Evolutionary conservation across 2,113 vertebrate genomes (phyloP).

Genomic region (Carlito syrichta): DNA sequence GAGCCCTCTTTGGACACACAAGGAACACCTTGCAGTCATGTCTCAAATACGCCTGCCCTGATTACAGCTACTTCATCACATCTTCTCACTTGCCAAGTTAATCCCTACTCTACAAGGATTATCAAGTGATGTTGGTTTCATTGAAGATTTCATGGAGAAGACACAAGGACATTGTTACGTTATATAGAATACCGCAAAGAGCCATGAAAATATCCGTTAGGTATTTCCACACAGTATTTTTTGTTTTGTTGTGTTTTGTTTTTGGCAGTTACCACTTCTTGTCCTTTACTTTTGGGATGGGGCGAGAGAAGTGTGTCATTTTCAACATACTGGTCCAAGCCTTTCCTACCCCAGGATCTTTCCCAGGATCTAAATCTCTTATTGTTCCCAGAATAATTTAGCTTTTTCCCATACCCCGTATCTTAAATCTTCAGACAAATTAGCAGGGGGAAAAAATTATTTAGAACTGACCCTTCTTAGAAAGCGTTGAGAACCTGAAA

Average conservation of each 20-base stretch:
- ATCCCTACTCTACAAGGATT: neutral
- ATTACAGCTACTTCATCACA: too few relatives aligned
- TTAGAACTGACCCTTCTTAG: neutral
- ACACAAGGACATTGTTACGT: neutral
- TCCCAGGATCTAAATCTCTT: neutral
- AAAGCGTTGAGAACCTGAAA: neutral
- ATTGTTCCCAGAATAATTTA: neutral
- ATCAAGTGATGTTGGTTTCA: neutral
- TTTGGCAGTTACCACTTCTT: neutral
- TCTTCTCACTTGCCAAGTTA: neutral
- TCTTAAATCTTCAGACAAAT: neutral
- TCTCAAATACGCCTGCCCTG: neutral
- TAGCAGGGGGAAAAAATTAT: neutral
- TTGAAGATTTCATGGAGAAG: neutral
- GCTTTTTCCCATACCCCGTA: neutral
- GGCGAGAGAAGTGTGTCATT: neutral
- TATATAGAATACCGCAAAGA: neutral
- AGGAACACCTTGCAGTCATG: neutral
- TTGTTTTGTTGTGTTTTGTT: neutral
- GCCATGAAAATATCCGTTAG: neutral
- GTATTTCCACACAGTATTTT: neutral
- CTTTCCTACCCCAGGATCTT: neutral
- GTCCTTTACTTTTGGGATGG: neutral
- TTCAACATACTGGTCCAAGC: neutral
- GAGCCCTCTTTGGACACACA: neutral